Conservation (phyloP, 2,797 vertebrate species). For the Ara ararauna region DNA sequence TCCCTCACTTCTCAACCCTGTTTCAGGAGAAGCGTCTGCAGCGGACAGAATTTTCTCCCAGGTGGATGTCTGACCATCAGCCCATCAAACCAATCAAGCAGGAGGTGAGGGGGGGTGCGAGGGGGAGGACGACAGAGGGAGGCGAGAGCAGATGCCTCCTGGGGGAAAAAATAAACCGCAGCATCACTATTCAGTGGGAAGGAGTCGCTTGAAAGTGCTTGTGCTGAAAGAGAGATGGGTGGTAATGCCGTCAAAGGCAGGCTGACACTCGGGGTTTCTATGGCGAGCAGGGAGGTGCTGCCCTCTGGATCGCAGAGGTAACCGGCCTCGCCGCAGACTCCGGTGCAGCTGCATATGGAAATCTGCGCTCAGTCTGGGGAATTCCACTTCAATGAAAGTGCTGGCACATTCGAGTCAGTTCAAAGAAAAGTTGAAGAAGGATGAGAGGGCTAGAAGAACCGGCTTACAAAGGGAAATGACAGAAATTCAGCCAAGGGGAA, state of each 20-base stretch:
- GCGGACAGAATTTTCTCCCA: constrained; percentile 83
- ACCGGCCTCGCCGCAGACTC: background rate
- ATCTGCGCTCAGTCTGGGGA: constrained; percentile 64
- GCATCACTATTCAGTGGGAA: constrained; percentile 66
- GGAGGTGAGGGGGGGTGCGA: constrained; percentile 80
- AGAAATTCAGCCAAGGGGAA: constrained; percentile 71
- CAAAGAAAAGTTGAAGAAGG: constrained; percentile 70
- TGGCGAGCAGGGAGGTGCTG: constrained; percentile 70
- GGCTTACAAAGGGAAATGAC: constrained; percentile 70
- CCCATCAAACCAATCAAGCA: constrained; percentile 79
- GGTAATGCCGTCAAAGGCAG: constrained; percentile 64
- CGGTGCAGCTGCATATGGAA: constrained; percentile 61
- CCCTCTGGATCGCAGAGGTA: constrained; percentile 55
- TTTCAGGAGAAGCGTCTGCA: constrained; percentile 88
- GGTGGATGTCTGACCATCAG: constrained; percentile 82
- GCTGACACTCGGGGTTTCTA: constrained; percentile 51
- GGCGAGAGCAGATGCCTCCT: constrained; percentile 68
- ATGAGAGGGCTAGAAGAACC: constrained; percentile 62
- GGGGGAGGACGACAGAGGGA: constrained; percentile 47
- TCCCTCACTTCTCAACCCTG: constrained; percentile 65
- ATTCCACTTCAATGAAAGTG: constrained; percentile 70
- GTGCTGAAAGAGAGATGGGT: constrained; percentile 69
- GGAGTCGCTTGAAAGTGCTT: constrained; percentile 59
- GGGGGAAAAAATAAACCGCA: constrained; percentile 60
- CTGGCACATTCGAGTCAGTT: constrained; percentile 69